Percentiles rank a stretch among this genome's conserved stretches.
Conservation (phyloP, 2,888 invertebrate genomes). For the Phymatocera aterrima region DNA sequence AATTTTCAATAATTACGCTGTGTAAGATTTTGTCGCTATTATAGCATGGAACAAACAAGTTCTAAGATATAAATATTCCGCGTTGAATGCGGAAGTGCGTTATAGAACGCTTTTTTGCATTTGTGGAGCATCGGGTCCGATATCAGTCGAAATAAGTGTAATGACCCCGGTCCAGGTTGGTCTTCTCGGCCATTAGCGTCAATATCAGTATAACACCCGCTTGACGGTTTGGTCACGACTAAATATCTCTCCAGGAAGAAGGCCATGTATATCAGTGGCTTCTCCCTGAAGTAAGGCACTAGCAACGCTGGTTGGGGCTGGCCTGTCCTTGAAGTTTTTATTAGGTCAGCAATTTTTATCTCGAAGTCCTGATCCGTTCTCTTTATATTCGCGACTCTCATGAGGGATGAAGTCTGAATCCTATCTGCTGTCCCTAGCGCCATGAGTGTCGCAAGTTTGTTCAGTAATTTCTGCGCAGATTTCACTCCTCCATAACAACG, state of each 20-base stretch:
- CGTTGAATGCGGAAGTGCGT: too few relatives aligned
- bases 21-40: too few relatives aligned
- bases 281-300: slow-evolving; percentile 48
- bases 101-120: too few relatives aligned
- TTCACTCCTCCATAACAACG: not conserved
- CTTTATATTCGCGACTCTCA: not conserved
- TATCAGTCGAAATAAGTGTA: too few relatives aligned
- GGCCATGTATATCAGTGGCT: slow-evolving; percentile 50
- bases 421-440: not conserved
- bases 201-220: too few relatives aligned
- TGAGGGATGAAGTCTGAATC: not conserved
- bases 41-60: too few relatives aligned
- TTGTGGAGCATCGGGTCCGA: too few relatives aligned
- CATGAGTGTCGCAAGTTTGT: not conserved
- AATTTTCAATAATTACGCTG: too few relatives aligned
- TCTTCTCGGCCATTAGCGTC: too few relatives aligned
- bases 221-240: slow-evolving; percentile 32
- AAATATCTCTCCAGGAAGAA: slow-evolving; percentile 48
- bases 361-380: not conserved
- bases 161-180: too few relatives aligned
- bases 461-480: not conserved
- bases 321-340: slow-evolving; percentile 16
- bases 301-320: slow-evolving; percentile 46
- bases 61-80: too few relatives aligned
- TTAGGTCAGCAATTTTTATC: not conserved